Conservation (phyloP, 2,113 vertebrate species). For the Quiscalus mexicanus region DNA sequence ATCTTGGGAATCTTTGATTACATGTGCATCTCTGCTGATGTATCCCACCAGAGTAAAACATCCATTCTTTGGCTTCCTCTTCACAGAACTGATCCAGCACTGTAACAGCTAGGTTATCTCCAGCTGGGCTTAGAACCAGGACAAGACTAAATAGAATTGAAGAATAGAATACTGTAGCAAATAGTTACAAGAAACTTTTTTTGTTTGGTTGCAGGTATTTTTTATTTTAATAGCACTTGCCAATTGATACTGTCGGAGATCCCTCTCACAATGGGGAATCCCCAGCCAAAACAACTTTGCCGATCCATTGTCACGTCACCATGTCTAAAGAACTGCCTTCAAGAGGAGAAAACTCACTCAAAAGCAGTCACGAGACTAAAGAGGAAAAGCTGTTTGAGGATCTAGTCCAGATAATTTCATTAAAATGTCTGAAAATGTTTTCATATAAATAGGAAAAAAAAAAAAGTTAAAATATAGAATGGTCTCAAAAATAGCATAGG, state of each 20-base stretch:
- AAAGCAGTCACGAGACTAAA: neutral
- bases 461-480: neutral
- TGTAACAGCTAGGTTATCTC: neutral
- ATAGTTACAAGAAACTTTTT: neutral
- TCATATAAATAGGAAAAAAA: neutral
- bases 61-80: neutral
- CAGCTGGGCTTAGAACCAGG: neutral
- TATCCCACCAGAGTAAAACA: neutral
- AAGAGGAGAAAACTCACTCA: neutral
- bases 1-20: neutral
- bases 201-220: rapidly evolving
- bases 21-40: neutral
- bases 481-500: neutral
- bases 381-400: neutral
- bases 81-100: neutral
- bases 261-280: neutral
- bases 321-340: neutral
- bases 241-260: neutral
- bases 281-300: neutral
- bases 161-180: neutral
- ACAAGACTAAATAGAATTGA: neutral
- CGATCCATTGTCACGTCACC: neutral
- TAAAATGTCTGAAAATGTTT: neutral
- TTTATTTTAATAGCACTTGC: neutral
- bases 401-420: neutral